Evolutionary conservation across 2,888 invertebrate genomes (phyloP).

Genomic region (Dromius quadrimaculatus): DNA sequence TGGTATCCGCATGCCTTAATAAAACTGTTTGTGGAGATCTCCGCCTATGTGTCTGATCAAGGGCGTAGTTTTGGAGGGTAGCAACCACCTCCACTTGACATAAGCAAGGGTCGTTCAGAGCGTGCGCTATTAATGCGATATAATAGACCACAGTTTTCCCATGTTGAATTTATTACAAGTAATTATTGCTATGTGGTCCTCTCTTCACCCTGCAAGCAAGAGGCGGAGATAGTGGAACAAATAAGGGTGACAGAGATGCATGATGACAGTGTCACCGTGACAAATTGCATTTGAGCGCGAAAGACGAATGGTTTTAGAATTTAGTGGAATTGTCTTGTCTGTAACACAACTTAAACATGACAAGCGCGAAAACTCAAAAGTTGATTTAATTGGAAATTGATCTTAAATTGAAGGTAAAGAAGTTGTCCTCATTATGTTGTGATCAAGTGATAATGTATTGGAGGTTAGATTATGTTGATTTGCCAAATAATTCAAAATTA

Average conservation of each 20-base stretch:
- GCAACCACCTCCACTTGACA: constrained; percentile 36
- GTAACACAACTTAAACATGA: too few relatives aligned
- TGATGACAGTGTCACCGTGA: constrained; percentile 29
- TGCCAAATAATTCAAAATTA: constrained; percentile 36
- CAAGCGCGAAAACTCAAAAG: too few relatives aligned
- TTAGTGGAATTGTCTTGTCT: constrained; percentile 18
- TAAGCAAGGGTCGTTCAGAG: constrained; percentile 11
- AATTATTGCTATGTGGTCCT: constrained; percentile 33
- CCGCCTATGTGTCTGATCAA: not conserved
- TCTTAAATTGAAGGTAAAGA: too few relatives aligned
- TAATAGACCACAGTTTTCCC: constrained; percentile 48
- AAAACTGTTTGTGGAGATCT: too few relatives aligned
- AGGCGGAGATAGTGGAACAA: not conserved
- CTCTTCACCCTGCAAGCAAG: not conserved
- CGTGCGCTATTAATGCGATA: constrained; percentile 41
- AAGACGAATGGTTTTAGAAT: constrained; percentile 24
- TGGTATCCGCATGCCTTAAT: too few relatives aligned
- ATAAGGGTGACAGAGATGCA: not conserved
- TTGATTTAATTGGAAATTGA: too few relatives aligned
- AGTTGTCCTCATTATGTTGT: too few relatives aligned
- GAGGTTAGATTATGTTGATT: constrained; percentile 40
- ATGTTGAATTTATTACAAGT: constrained; percentile 47
- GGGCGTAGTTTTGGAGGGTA: not conserved
- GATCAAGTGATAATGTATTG: too few relatives aligned
- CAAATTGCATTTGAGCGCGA: constrained; percentile 28